Evolutionary conservation across 37 sponge, comb jelly and placozoan species (phyloP).

Genomic region (Chondrilla cf. caribensis): DNA sequence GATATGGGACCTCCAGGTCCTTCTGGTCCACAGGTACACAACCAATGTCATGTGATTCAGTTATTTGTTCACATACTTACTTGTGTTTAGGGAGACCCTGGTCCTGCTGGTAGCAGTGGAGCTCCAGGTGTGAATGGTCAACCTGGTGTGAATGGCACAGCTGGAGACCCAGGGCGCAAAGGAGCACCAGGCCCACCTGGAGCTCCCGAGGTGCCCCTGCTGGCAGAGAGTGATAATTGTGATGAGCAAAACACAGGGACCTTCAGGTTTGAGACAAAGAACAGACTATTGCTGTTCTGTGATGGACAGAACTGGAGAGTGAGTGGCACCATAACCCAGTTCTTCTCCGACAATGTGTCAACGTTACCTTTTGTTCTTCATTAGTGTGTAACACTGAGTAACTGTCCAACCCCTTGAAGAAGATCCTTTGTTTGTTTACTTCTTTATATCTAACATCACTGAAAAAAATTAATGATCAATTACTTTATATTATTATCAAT

Average conservation of each 20-base stretch:
- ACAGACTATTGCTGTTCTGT: not conserved
- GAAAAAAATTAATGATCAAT: too few species aligned
- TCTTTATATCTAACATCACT: too few species aligned
- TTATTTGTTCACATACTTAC: not conserved
- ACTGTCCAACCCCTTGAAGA: not conserved
- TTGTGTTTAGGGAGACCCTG: not conserved
- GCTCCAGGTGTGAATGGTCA: not conserved
- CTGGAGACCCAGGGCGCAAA: conserved; percentile 9
- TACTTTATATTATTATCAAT: too few species aligned
- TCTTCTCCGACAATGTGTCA: not conserved
- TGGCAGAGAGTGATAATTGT: not conserved
- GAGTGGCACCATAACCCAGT: not conserved
- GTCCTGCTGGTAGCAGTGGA: not conserved
- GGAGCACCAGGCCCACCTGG: conserved; percentile 14
- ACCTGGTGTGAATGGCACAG: not conserved
- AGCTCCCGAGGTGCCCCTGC: not conserved
- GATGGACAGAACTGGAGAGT: conserved; percentile 23
- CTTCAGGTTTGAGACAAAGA: not conserved
- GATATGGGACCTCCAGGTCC: not conserved
- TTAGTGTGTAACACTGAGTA: not conserved
- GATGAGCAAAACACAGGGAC: not conserved
- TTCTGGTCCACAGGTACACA: not conserved
- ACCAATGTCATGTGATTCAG: too few species aligned
- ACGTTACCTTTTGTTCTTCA: not conserved
- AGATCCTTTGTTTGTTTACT: not conserved